Percentiles rank a stretch among this genome's conserved stretches.
These are phyloP conservation scores for Nylanderia fulva DNA, from an alignment of 1,140 invertebrate species.

Conservation along the genomic window DNA sequence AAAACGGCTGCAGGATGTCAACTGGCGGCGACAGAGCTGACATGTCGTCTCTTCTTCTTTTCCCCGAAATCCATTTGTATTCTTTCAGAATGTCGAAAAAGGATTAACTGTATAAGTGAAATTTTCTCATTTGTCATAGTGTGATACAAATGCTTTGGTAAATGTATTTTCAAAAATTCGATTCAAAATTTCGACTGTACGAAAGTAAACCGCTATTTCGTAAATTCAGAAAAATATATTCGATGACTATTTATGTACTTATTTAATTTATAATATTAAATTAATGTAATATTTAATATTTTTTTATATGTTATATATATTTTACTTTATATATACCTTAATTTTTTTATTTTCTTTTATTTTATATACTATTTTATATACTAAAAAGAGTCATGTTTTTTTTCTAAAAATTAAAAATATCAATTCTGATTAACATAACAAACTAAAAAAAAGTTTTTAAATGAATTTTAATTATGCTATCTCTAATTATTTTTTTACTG, in stretches of 20 bases:
- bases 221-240: not conserved
- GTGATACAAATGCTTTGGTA: not conserved
- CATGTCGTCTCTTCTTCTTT: conserved; percentile 41
- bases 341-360: too few species aligned
- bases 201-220: not conserved
- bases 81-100: conserved; percentile 37
- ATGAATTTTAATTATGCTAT: not conserved
- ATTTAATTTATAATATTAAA: too few species aligned
- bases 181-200: too few species aligned
- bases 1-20: conserved; percentile 38
- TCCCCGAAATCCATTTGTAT: conserved; percentile 33
- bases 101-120: conserved; percentile 27
- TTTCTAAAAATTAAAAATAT: not conserved
- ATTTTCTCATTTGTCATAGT: conserved; percentile 1
- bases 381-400: too few species aligned
- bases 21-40: not conserved
- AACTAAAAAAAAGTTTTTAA: not conserved
- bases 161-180: not conserved
- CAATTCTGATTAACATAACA: not conserved
- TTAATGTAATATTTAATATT: too few species aligned
- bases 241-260: not conserved
- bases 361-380: too few species aligned
- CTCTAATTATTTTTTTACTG: not conserved
- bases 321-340: too few species aligned
- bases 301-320: too few species aligned